A percentile compares a stretch with the other conserved stretches of the same genome.
phyloP scores from a whole-genome alignment of 1,140 invertebrate species.

The Drosophila chauvacae region DNA sequence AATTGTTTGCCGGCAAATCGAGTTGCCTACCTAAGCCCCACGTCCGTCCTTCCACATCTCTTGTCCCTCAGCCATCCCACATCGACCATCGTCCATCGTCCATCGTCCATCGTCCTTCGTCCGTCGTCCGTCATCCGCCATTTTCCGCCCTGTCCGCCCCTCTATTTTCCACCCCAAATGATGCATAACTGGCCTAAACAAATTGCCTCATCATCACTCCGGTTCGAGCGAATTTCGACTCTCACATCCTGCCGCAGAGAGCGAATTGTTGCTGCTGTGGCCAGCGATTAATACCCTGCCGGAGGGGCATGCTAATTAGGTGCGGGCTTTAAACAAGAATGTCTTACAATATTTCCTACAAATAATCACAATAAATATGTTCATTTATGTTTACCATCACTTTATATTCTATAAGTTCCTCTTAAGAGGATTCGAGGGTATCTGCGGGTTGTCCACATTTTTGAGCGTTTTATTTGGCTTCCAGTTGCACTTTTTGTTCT shows the following conservation, averaged over 20 bases:
- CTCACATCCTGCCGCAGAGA: conserved; percentile 32
- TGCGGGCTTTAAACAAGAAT: too few species aligned
- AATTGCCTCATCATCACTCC: conserved; percentile 65
- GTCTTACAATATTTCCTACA: neutral
- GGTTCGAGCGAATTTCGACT: conserved; percentile 4
- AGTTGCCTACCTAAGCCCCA: conserved; percentile 31
- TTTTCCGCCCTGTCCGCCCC: neutral
- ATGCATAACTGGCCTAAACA: conserved; percentile 60
- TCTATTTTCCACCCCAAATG: conserved; percentile 17
- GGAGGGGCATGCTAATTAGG: neutral
- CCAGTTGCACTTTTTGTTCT: conserved; percentile 23
- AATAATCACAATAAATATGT: neutral
- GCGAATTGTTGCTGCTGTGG: neutral
- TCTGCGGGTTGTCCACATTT: accelerated
- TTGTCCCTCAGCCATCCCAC: neutral
- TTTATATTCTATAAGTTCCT: too few species aligned
- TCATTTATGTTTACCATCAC: neutral
- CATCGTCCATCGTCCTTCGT: neutral
- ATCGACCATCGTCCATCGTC: neutral
- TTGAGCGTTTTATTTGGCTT: neutral
- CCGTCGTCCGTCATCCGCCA: conserved; percentile 2
- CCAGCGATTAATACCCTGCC: conserved; percentile 14
- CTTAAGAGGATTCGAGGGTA: neutral
- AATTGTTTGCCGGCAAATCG: conserved; percentile 41
- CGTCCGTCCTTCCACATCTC: neutral